Evolutionary conservation across 2,797 vertebrate genomes (phyloP).

Genomic region (Cygnus olor): DNA sequence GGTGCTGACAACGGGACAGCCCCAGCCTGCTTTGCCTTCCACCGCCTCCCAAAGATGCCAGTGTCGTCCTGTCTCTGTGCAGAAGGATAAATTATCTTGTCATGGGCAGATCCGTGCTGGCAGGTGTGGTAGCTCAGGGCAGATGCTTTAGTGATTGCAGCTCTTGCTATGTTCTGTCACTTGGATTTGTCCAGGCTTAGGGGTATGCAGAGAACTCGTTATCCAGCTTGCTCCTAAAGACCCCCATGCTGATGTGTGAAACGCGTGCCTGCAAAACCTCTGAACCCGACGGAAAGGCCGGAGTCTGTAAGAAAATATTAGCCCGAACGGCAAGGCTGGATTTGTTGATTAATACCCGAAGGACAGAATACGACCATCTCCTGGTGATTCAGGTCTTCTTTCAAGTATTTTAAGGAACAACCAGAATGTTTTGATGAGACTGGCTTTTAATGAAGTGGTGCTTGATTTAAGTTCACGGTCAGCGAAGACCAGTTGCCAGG

Average conservation of each 20-base stretch:
- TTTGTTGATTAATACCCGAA: background rate
- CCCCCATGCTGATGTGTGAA: background rate
- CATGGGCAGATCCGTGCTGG: background rate
- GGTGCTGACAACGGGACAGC: background rate
- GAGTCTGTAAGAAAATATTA: background rate
- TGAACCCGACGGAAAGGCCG: background rate
- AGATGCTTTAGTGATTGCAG: background rate
- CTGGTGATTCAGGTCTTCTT: background rate
- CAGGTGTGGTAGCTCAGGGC: background rate
- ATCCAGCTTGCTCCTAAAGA: background rate
- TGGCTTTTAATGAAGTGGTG: background rate
- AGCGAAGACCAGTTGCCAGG: constrained; percentile 55
- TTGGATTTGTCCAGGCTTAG: background rate
- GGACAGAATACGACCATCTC: background rate
- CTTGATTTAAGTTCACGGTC: constrained; percentile 51
- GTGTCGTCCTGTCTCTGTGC: accelerated
- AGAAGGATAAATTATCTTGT: background rate
- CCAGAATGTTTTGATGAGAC: background rate
- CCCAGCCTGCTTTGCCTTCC: background rate
- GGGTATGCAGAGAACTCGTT: background rate
- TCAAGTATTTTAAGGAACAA: background rate
- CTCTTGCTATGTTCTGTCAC: background rate
- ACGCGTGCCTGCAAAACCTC: background rate
- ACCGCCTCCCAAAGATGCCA: background rate
- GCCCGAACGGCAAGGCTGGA: background rate